Evolutionary conservation across 2,113 vertebrate species (phyloP).

Genomic region (Dipodomys merriami): DNA sequence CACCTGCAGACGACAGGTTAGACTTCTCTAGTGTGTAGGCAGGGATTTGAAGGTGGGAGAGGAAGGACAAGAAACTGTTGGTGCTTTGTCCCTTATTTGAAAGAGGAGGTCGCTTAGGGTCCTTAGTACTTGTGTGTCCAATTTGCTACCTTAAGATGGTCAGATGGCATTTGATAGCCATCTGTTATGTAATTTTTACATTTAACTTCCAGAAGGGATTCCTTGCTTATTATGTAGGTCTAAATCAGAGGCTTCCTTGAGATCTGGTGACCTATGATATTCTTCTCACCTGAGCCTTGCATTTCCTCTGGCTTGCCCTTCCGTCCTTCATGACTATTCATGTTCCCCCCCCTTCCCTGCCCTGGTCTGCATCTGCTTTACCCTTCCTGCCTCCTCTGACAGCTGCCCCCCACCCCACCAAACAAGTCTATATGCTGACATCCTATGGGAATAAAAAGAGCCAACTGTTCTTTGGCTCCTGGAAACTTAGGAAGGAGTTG

Average conservation of each 20-base stretch:
- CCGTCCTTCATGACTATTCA: not conserved
- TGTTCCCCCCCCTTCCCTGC: not conserved
- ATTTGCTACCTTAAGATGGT: not conserved
- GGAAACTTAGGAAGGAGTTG: not conserved
- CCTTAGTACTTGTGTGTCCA: too few relatives aligned
- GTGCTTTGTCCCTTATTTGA: too few relatives aligned
- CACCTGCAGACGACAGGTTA: not conserved
- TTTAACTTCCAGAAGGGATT: not conserved
- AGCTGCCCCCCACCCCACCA: too few relatives aligned
- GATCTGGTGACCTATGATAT: not conserved
- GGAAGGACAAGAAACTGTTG: not conserved
- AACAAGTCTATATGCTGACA: not conserved
- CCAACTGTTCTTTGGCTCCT: not conserved
- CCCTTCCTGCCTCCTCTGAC: not conserved
- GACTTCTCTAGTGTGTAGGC: too few relatives aligned
- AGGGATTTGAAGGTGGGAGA: not conserved
- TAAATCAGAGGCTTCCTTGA: not conserved
- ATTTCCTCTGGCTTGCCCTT: not conserved
- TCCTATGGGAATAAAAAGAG: not conserved
- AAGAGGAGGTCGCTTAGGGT: not conserved
- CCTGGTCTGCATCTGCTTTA: not conserved
- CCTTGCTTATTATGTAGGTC: not conserved
- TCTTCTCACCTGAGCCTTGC: not conserved
- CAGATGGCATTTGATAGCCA: not conserved
- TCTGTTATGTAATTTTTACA: not conserved